Percentiles rank a stretch among this genome's conserved stretches.
These are phyloP conservation scores for Antennarius maculatus DNA, from an alignment of 2,797 vertebrate genomes.

Conservation along the genomic window DNA sequence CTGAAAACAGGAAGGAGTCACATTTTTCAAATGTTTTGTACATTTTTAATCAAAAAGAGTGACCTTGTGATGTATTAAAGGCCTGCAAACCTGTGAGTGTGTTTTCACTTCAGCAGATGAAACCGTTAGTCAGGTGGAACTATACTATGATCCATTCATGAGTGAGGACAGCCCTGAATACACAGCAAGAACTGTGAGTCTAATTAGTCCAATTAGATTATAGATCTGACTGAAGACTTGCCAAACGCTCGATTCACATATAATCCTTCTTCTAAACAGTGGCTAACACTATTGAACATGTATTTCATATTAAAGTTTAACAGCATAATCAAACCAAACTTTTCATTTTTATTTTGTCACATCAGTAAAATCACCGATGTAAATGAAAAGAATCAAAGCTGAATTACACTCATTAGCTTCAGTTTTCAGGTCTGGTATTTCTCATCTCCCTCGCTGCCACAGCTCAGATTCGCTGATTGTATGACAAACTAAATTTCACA, in stretches of 20 bases:
- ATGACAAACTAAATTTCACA: background rate
- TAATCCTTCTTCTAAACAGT: background rate
- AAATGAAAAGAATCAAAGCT: background rate
- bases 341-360: too few relatives aligned
- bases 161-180: background rate
- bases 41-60: background rate
- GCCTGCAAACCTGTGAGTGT: background rate
- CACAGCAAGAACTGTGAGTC: background rate
- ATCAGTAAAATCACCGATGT: slow-evolving; percentile 1
- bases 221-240: background rate
- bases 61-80: background rate
- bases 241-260: slow-evolving; percentile 18
- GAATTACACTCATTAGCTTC: slow-evolving; percentile 10
- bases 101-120: background rate
- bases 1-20: background rate
- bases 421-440: slow-evolving; percentile 14
- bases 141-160: background rate
- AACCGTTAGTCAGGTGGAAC: background rate
- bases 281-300: background rate
- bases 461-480: background rate
- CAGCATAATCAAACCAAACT: too few relatives aligned
- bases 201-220: background rate
- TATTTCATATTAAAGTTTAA: too few relatives aligned
- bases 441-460: background rate
- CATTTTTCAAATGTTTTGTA: background rate